Evolutionary conservation across 2,888 invertebrate genomes (phyloP).

Genomic region (Eurytoma adleriae): DNA sequence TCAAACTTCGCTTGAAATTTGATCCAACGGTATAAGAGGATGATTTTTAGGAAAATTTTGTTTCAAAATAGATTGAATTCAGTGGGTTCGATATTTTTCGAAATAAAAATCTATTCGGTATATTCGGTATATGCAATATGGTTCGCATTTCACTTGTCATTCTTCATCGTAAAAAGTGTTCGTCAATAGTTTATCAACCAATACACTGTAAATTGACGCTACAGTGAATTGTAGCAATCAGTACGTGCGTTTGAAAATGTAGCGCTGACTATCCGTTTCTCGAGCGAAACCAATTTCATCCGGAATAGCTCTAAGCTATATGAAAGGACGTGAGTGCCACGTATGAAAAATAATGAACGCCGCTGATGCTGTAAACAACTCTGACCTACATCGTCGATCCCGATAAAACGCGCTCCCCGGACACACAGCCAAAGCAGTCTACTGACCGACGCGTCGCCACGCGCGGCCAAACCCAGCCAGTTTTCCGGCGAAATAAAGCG

Average conservation of each 20-base stretch:
- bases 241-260: no score
- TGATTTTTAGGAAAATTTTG: not conserved
- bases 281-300: constrained; percentile 12
- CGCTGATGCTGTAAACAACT: constrained; percentile 7
- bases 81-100: no score
- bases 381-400: not conserved
- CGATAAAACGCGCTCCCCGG: not conserved
- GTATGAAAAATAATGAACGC: constrained; percentile 9
- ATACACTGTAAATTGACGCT: constrained; percentile 2
- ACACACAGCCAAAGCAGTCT: not conserved
- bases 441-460: not conserved
- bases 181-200: not conserved
- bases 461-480: no score
- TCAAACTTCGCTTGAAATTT: no score
- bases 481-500: no score
- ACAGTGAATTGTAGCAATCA: constrained; percentile 5
- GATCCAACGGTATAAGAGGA: not conserved
- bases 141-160: no score
- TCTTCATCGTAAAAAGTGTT: not conserved
- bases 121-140: no score
- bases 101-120: no score
- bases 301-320: not conserved
- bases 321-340: not conserved
- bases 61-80: not conserved
- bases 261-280: constrained; percentile 8